phyloP scores from a whole-genome alignment of 2,113 vertebrate species.

The Acrocephalus arundinaceus region DNA sequence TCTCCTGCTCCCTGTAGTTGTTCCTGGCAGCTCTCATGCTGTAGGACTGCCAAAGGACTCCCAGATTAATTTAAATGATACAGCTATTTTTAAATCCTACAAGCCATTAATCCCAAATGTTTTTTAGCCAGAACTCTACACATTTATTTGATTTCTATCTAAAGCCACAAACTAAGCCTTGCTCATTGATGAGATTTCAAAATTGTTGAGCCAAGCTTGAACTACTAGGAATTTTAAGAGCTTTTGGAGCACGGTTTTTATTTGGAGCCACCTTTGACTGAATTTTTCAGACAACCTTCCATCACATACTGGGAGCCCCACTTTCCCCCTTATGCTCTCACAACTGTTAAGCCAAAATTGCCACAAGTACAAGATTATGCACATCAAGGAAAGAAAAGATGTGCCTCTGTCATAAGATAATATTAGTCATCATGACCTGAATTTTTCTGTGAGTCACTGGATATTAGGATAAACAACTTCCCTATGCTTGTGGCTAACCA shows the following conservation, averaged over 20 bases:
- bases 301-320: rapidly evolving
- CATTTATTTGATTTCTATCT: constrained; percentile 31
- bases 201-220: neutral
- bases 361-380: rapidly evolving
- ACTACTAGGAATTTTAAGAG: neutral
- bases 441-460: neutral
- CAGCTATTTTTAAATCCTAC: neutral
- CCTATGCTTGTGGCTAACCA: neutral
- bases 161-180: neutral
- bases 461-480: neutral
- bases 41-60: neutral
- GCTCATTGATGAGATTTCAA: neutral
- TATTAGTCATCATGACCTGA: neutral
- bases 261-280: neutral
- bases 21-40: neutral
- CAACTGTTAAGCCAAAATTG: neutral
- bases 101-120: neutral
- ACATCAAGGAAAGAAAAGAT: neutral
- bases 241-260: neutral
- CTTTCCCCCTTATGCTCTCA: neutral
- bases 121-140: constrained; percentile 3
- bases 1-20: neutral
- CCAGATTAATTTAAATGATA: constrained; percentile 5
- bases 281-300: neutral
- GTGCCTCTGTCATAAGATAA: neutral